Conservation (phyloP, 2,113 vertebrate genomes). For the Romanogobio albipinnatus region DNA sequence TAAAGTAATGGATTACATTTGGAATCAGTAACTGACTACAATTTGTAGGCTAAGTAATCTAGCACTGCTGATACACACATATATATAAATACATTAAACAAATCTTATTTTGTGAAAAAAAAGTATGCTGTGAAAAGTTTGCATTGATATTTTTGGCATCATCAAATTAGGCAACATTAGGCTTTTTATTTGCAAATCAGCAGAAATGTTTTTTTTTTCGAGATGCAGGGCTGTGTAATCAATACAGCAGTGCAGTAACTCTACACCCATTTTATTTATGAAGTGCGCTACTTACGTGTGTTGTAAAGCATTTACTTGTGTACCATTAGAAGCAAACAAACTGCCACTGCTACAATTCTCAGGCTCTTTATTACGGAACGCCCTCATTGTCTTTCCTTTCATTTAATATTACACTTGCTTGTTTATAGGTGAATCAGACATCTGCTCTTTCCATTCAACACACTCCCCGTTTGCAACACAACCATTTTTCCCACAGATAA, state of each 20-base stretch:
- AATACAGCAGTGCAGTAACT: background rate
- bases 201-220: no score
- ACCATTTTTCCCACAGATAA: slow-evolving; percentile 64
- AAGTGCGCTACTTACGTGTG: background rate
- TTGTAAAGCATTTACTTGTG: background rate
- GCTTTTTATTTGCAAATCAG: no score
- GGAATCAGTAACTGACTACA: no score
- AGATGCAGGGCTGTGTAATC: no score
- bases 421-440: slow-evolving; percentile 59
- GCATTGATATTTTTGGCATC: no score
- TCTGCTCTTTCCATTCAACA: slow-evolving; percentile 41
- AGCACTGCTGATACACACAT: no score
- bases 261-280: background rate
- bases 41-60: no score
- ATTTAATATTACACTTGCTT: slow-evolving; percentile 55
- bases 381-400: background rate
- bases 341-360: background rate
- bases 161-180: no score
- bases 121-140: no score
- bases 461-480: background rate
- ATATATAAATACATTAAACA: no score
- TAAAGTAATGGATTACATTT: no score
- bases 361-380: background rate
- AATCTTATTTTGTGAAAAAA: no score
- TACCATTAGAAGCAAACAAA: background rate